Evolutionary conservation across 2,888 invertebrate species (phyloP).

Genomic region (Stenolophus ochropezus): DNA sequence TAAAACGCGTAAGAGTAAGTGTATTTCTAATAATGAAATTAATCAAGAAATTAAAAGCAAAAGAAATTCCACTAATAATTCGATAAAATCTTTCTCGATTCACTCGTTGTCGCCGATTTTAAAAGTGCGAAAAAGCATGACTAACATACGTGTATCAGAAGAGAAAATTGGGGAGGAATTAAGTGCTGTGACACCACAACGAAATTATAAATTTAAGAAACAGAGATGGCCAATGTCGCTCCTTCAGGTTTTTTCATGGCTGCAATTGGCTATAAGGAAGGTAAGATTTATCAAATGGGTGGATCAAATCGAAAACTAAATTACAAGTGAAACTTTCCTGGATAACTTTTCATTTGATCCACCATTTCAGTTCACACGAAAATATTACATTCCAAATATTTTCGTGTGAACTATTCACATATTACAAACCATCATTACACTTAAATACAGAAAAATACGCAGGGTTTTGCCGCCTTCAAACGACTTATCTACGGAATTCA

Average conservation of each 20-base stretch:
- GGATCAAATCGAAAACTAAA: conserved; percentile 4
- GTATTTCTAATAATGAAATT: conserved; percentile 34
- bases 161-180: not conserved
- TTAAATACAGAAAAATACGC: conserved; percentile 21
- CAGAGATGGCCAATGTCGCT: conserved; percentile 13
- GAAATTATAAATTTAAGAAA: conserved; percentile 43
- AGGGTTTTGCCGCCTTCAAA: conserved; percentile 45
- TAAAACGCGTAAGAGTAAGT: conserved; percentile 1
- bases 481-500: conserved; percentile 30
- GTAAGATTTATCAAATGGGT: conserved; percentile 13
- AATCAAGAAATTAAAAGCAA: conserved; percentile 21
- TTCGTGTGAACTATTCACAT: not conserved
- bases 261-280: conserved; percentile 42
- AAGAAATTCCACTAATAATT: not conserved
- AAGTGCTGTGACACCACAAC: conserved; percentile 34
- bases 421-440: not conserved
- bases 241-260: conserved; percentile 41
- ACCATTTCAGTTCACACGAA: conserved; percentile 21
- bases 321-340: not conserved
- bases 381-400: not conserved
- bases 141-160: not conserved
- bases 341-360: conserved; percentile 11
- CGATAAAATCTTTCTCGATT: conserved; percentile 12
- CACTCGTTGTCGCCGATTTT: conserved; percentile 46
- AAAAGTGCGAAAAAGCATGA: not conserved